These are phyloP conservation scores for Myzus persicae DNA, from an alignment of 1,140 invertebrate species.

Conservation along the genomic window DNA sequence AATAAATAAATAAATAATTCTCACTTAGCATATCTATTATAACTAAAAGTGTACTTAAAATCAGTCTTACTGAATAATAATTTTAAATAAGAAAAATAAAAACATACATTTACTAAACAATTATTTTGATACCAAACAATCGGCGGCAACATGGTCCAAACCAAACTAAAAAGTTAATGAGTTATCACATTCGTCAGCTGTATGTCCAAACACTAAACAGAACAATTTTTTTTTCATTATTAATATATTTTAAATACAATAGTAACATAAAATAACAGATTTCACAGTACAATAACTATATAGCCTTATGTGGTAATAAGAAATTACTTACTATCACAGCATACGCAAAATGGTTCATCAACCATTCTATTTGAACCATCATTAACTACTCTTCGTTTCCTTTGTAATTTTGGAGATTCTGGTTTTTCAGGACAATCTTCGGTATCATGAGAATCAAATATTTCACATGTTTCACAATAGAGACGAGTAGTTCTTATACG, in stretches of 20 bases:
- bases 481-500: constrained; percentile 74
- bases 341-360: constrained; percentile 56
- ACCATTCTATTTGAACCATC: background rate
- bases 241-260: background rate
- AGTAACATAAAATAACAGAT: background rate
- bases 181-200: constrained; percentile 46
- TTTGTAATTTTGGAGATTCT: constrained; percentile 41
- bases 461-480: constrained; percentile 97
- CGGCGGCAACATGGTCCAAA: background rate
- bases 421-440: constrained; percentile 84
- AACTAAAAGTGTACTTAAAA: constrained; percentile 1
- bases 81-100: constrained; percentile 10
- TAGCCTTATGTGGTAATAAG: background rate
- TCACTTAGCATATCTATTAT: background rate
- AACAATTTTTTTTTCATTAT: background rate
- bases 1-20: background rate
- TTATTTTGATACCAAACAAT: background rate
- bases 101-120: background rate
- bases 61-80: constrained; percentile 35
- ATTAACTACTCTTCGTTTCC: constrained; percentile 34
- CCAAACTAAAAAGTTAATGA: constrained; percentile 41
- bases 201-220: constrained; percentile 50
- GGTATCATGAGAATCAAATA: constrained; percentile 95
- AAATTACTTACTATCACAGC: constrained; percentile 51
- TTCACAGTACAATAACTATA: too few relatives aligned